Percentiles rank a stretch among this genome's conserved stretches.
These are phyloP conservation scores for Tringa solitaria DNA, from an alignment of 2,113 vertebrate species.

Conservation along the genomic window DNA sequence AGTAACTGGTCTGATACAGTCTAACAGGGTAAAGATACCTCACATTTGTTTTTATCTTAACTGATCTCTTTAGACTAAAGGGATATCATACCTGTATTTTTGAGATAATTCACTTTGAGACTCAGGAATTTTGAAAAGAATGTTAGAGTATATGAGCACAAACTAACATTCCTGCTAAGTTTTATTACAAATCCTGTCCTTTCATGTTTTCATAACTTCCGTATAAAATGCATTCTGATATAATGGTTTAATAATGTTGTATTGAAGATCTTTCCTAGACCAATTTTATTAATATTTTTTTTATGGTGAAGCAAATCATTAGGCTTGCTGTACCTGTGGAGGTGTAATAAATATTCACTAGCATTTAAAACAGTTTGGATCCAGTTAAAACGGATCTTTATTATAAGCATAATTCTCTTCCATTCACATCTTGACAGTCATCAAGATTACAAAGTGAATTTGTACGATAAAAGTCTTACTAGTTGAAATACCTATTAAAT, in stretches of 20 bases:
- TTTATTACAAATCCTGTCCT: background rate
- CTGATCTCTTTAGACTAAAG: background rate
- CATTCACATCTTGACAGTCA: background rate
- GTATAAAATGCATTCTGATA: background rate
- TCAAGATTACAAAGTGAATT: background rate
- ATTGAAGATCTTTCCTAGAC: background rate
- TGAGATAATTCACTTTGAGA: background rate
- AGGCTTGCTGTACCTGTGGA: background rate
- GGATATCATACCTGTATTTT: background rate
- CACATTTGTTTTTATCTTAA: background rate
- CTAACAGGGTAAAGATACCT: background rate
- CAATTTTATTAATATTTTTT: background rate
- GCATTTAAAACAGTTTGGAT: background rate
- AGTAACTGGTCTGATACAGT: background rate
- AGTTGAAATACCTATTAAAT: background rate
- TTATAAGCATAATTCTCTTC: background rate
- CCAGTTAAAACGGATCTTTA: background rate
- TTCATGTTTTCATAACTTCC: background rate
- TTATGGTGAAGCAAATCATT: background rate
- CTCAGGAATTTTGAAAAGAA: background rate
- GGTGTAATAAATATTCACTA: background rate
- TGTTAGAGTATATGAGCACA: background rate
- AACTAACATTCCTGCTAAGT: background rate
- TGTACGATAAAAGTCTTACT: background rate
- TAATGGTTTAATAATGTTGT: background rate